Evolutionary conservation across 64 coral and sea anemone species (phyloP).

Genomic region (Acropora tenuis): DNA sequence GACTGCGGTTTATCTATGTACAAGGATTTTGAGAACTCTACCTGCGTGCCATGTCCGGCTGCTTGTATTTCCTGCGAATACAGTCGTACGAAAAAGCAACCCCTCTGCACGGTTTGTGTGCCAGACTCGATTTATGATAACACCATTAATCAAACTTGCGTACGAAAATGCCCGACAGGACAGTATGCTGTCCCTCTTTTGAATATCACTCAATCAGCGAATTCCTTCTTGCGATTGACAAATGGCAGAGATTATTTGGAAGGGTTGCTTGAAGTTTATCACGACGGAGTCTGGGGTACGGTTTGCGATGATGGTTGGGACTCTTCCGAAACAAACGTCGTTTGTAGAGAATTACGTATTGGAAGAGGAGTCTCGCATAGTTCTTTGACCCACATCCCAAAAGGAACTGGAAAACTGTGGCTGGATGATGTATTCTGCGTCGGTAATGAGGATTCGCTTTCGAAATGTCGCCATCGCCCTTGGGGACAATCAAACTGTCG

Average conservation of each 20-base stretch:
- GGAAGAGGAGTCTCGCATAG: neutral
- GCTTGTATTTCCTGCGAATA: slow-evolving; percentile 53
- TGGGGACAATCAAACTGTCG: slow-evolving; percentile 69
- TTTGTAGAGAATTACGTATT: slow-evolving; percentile 72
- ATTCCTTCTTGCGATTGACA: slow-evolving; percentile 36
- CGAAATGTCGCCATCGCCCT: slow-evolving; percentile 59
- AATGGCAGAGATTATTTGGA: slow-evolving; percentile 83
- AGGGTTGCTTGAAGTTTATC: slow-evolving; percentile 73
- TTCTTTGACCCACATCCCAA: slow-evolving; percentile 19
- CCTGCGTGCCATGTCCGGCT: slow-evolving; percentile 62
- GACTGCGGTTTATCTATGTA: slow-evolving; percentile 61
- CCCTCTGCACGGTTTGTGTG: slow-evolving; percentile 43
- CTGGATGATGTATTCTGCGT: slow-evolving; percentile 66
- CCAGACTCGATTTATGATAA: slow-evolving; percentile 46
- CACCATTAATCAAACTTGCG: neutral
- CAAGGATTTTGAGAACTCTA: slow-evolving; percentile 35
- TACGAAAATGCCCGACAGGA: slow-evolving; percentile 45
- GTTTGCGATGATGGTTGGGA: slow-evolving; percentile 93
- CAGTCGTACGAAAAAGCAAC: neutral
- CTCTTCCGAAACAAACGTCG: slow-evolving; percentile 42
- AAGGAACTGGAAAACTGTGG: slow-evolving; percentile 68
- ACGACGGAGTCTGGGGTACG: slow-evolving; percentile 85
- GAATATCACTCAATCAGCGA: neutral
- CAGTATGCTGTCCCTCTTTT: slow-evolving; percentile 55
- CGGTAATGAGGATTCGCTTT: neutral